These are phyloP conservation scores for Gymnoscelis rufifasciata DNA, from an alignment of 2,888 invertebrate species.

Conservation along the genomic window DNA sequence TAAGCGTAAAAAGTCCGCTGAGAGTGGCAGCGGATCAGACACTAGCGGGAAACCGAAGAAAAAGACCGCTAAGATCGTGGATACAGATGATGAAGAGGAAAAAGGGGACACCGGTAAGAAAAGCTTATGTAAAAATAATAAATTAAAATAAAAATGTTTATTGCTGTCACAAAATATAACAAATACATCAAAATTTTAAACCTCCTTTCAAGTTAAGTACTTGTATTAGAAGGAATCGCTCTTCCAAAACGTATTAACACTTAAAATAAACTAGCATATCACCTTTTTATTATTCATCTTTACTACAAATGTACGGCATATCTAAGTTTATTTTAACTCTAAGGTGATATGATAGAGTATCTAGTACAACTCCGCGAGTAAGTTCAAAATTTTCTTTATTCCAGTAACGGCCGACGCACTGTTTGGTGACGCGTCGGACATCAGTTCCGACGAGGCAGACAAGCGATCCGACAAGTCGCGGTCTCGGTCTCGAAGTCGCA, in stretches of 20 bases:
- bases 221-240: no score
- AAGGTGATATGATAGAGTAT: background rate
- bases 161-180: no score
- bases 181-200: no score
- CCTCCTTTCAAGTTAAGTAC: no score
- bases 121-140: no score
- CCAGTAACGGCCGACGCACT: slow-evolving; percentile 88
- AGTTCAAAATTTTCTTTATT: slow-evolving; percentile 8
- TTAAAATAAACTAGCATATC: no score
- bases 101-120: slow-evolving; percentile 59
- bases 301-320: no score
- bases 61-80: slow-evolving; percentile 80
- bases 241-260: no score
- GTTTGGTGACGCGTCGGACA: slow-evolving; percentile 96
- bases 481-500: slow-evolving; percentile 36
- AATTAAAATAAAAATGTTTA: no score
- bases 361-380: background rate
- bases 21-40: slow-evolving; percentile 66
- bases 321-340: no score
- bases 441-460: slow-evolving; percentile 87
- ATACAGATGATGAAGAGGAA: slow-evolving; percentile 82
- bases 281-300: no score
- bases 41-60: slow-evolving; percentile 63
- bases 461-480: slow-evolving; percentile 45
- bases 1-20: slow-evolving; percentile 68